Evolutionary conservation across 2,113 vertebrate genomes (phyloP).

Genomic region (Gorsachius goisagi): DNA sequence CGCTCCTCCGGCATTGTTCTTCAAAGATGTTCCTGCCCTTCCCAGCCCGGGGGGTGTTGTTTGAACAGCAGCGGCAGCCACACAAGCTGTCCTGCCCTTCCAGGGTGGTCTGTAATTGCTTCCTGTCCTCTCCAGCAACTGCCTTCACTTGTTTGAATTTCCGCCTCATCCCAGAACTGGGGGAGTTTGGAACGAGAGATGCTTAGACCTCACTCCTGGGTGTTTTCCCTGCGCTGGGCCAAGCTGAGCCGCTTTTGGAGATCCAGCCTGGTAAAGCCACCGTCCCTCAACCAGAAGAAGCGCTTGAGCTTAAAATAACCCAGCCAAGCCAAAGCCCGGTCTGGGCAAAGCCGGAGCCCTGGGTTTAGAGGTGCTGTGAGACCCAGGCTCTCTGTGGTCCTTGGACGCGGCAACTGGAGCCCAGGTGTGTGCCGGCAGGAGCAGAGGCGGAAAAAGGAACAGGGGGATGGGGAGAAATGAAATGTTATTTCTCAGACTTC

Average conservation of each 20-base stretch:
- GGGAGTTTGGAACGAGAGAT: not conserved
- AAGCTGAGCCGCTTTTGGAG: not conserved
- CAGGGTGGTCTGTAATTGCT: slow-evolving; percentile 78
- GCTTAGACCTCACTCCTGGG: slow-evolving; percentile 29
- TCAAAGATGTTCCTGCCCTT: slow-evolving; percentile 41
- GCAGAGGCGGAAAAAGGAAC: not conserved
- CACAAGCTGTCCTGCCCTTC: slow-evolving; percentile 67
- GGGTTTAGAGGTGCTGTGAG: not conserved
- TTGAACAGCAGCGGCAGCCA: slow-evolving; percentile 59
- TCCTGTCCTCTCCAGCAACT: slow-evolving; percentile 74
- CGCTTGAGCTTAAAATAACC: not conserved
- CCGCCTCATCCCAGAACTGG: slow-evolving; percentile 52
- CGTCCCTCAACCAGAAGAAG: not conserved
- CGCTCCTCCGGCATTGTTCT: slow-evolving; percentile 31
- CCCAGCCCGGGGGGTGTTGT: slow-evolving; percentile 39
- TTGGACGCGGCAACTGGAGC: not conserved
- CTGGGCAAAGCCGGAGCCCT: not conserved
- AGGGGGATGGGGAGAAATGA: not conserved
- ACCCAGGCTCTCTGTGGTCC: not conserved
- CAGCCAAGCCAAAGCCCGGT: not conserved
- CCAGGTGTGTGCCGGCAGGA: not conserved
- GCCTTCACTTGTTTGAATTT: slow-evolving; percentile 74
- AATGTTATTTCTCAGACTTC: slow-evolving; percentile 2
- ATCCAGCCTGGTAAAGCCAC: not conserved
- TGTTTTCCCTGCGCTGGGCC: not conserved